Base-by-base conservation (phyloP, 2,888 invertebrate species). In the Epiperipatus broadwayi region DNA sequence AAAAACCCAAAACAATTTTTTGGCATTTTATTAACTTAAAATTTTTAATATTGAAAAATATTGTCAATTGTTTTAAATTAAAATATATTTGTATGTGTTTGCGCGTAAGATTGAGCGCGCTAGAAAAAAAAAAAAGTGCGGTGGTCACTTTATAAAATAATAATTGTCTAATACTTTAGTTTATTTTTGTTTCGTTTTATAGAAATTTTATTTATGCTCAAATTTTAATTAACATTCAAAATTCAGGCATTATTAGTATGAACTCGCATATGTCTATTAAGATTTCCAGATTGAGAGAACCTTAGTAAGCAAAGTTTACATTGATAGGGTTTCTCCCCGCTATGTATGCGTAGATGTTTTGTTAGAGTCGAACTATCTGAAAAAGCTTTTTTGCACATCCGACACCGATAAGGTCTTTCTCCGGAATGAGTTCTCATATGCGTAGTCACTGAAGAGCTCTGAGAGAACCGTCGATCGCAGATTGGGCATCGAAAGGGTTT, bases 391-490 rank as follows among this genome's bases (percentile, higher is more conserved):
- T 87, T 89, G 64, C 97, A 97, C 52, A 87, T 75, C 47, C 83
- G 71, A 64, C 95, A 97, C 48, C 76, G 72, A 60, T 95, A 93
- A 0, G 95, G 95, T 41, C 91, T 69, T 58, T 95, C 93, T n/a
- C 93, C 95, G n/a, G 87, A 87, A 64, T 97, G 95, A n/a, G 95
- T 97, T 55, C 95, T 71, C 87, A 93, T 91, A 67, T 97, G 97
- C 48, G 95, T 95, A 40, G 95, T 97, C 38, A 97, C 89, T 2
- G 68, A 68, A 44, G 89, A 89, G 57, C 75, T 75, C 57, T 97
- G 95, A 42, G 91, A 91, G 61, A 97, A 97, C 51, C 87, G 72
- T 43, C 95, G 71, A 57, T 89, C 85, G 61, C 97, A 97, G 48
- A 95, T 84, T 16, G 85, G 84, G 67, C 97, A 97, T 49, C 79